Conservation (phyloP, 2,113 vertebrate species). For the Columba livia region DNA sequence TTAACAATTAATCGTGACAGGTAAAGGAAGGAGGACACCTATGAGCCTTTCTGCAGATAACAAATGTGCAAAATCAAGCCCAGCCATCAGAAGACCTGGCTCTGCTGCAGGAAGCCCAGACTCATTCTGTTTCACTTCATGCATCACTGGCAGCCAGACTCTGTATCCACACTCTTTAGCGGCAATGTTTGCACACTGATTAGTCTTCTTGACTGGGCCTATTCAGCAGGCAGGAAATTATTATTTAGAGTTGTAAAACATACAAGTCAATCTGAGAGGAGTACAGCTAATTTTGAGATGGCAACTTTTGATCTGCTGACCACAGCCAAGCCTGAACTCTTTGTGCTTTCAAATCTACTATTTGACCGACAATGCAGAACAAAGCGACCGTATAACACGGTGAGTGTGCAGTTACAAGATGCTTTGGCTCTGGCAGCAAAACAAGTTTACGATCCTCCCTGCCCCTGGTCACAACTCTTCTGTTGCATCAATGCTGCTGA, state of each 20-base stretch:
- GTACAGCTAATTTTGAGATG: neutral
- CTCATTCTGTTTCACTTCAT: neutral
- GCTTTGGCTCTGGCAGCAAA: neutral
- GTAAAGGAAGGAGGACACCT: neutral
- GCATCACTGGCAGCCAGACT: constrained; percentile 19
- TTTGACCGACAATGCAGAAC: rapidly evolving
- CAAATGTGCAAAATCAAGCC: neutral
- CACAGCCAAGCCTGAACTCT: neutral
- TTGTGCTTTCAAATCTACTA: neutral
- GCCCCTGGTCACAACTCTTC: neutral
- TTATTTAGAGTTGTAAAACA: constrained; percentile 33
- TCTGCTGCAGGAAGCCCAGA: neutral
- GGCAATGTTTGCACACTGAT: constrained; percentile 24
- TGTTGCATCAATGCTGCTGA: neutral
- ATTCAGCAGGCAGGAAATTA: constrained; percentile 40
- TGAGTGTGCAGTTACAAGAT: rapidly evolving
- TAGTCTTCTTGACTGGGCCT: constrained; percentile 30
- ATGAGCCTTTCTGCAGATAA: neutral
- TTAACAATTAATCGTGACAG: neutral
- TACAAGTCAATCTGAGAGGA: constrained; percentile 22
- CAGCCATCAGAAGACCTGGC: neutral
- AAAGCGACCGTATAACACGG: neutral
- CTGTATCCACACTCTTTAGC: neutral
- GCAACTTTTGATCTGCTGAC: constrained; percentile 31
- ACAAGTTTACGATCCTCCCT: neutral